Conservation (phyloP, 2,888 invertebrate genomes). For the Palloptera scutellata region DNA sequence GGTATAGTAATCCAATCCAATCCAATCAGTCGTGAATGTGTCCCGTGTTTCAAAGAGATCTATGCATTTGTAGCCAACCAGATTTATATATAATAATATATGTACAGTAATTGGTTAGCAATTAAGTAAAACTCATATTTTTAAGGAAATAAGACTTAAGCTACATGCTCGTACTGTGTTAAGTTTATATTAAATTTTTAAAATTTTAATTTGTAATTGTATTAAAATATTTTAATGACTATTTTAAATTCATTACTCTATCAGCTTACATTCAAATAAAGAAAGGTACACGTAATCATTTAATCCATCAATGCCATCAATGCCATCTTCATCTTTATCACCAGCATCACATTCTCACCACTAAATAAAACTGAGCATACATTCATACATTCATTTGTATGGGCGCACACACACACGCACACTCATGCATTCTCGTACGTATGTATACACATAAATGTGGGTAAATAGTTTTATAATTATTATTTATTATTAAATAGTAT, state of each 20-base stretch:
- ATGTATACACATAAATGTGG: constrained; percentile 16
- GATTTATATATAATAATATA: no score
- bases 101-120: no score
- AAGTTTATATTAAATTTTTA: background rate
- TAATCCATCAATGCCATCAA: constrained; percentile 13
- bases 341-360: constrained; percentile 3
- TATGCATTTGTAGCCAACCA: no score
- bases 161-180: no score
- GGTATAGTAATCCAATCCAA: no score
- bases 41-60: no score
- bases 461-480: constrained; percentile 22
- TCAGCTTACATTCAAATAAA: constrained; percentile 10
- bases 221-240: background rate
- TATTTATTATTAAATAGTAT: constrained; percentile 22
- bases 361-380: background rate
- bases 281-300: background rate
- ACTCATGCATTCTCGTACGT: background rate
- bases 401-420: constrained; percentile 8
- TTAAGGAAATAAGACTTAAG: no score
- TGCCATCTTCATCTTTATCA: constrained; percentile 30
- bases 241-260: background rate
- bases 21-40: no score
- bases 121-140: no score
- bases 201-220: background rate
- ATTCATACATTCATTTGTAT: constrained; percentile 7